These are phyloP conservation scores for Berghia stephanieae DNA, from an alignment of 1,140 invertebrate genomes.

Conservation along the genomic window DNA sequence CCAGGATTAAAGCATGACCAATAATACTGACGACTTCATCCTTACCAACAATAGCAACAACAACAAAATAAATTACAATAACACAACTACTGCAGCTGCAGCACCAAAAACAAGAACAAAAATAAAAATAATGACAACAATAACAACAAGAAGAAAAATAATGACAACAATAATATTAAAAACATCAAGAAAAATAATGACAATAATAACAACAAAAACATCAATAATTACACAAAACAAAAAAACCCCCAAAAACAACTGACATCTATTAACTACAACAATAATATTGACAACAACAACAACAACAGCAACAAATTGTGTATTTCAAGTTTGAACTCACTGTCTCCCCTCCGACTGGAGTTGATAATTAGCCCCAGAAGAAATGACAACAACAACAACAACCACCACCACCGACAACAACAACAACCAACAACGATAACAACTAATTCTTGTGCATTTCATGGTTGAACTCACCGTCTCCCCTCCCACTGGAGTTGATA, in stretches of 20 bases:
- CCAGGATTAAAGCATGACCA: no score
- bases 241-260: not conserved
- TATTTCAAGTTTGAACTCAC: conserved; percentile 9
- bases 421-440: not conserved
- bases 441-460: not conserved
- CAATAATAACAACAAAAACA: not conserved
- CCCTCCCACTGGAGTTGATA: conserved; percentile 52
- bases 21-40: no score
- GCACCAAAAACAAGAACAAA: no score
- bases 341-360: conserved; percentile 41
- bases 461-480: conserved; percentile 31
- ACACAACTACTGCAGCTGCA: no score
- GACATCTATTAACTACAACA: not conserved
- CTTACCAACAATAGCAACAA: no score
- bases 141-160: no score
- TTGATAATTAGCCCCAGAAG: conserved; percentile 60
- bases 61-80: no score
- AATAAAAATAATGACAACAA: no score
- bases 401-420: not conserved
- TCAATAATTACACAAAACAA: not conserved
- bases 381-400: conserved; percentile 36
- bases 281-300: not conserved
- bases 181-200: not conserved
- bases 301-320: not conserved
- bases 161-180: no score